Percentiles rank a stretch among this genome's conserved stretches.
Evolutionary conservation across 2,888 invertebrate genomes (phyloP).

Genomic region (Drosophila maculinotata): DNA sequence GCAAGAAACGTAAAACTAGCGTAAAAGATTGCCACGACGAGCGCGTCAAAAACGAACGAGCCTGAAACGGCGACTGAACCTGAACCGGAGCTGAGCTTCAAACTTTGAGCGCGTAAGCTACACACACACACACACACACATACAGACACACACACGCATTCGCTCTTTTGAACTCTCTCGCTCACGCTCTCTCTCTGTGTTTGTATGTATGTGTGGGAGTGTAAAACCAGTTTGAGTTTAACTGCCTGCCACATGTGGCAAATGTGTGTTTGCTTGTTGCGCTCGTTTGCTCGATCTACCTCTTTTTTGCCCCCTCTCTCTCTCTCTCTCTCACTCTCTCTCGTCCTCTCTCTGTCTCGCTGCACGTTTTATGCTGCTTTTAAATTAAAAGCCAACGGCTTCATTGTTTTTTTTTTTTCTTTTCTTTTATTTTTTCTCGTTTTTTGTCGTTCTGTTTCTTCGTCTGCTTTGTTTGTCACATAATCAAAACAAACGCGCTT

Average conservation of each 20-base stretch:
- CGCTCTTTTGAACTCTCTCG: slow-evolving; percentile 6
- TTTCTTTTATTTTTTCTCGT: slow-evolving; percentile 21
- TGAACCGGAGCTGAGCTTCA: slow-evolving; percentile 56
- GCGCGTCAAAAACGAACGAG: slow-evolving; percentile 61
- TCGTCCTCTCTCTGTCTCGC: slow-evolving; percentile 23
- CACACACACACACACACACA: slow-evolving; percentile 13
- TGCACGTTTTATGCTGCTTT: slow-evolving; percentile 57
- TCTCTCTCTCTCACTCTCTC: slow-evolving; percentile 14
- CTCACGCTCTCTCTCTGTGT: slow-evolving; percentile 9
- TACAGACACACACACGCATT: background rate
- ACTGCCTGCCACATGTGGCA: slow-evolving; percentile 50
- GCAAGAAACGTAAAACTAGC: slow-evolving; percentile 4
- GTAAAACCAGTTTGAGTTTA: slow-evolving; percentile 67
- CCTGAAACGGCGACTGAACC: slow-evolving; percentile 60
- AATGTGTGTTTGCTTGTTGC: slow-evolving; percentile 44
- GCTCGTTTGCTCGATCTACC: slow-evolving; percentile 34
- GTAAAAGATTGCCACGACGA: slow-evolving; percentile 24
- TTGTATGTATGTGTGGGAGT: slow-evolving; percentile 65
- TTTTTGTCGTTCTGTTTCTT: slow-evolving; percentile 31
- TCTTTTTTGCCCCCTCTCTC: slow-evolving; percentile 23
- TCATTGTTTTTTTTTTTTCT: slow-evolving; percentile 34
- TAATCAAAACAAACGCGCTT: slow-evolving; percentile 78
- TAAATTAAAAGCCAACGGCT: slow-evolving; percentile 62
- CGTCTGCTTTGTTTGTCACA: slow-evolving; percentile 56
- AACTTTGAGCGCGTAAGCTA: slow-evolving; percentile 34